Evolutionary conservation across 1,140 invertebrate species (phyloP), one percentile per base, ranked within the genome.

Genomic region (Pseudomyrmex gracilis): DNA sequence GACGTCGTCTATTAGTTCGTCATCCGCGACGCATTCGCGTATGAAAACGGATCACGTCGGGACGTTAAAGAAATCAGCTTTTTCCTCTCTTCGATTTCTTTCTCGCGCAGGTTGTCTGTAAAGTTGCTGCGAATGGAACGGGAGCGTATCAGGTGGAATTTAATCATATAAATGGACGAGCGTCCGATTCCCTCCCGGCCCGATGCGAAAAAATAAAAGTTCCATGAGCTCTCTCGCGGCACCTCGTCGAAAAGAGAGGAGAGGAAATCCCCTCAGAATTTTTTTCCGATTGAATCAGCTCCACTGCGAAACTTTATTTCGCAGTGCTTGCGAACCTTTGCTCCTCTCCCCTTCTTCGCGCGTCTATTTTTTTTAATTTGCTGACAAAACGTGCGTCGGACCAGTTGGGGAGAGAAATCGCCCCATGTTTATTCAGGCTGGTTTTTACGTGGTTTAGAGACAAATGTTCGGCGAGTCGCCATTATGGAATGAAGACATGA

Each of bases 141-240:
- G 53, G 57, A 71, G 73, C 61, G 87, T 90, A 89, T 89, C 87
- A 88, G 86, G 86, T 90, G 78, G 85, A 90, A 90, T 91, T 91
- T 90, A 90, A 91, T 91, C 90, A 88, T 90, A 89, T 85, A 91
- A 90, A 91, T 91, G 90, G 90, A 91, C 76, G 83, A 73, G 76
- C 84, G 87, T 85, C 82, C 88, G 61, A 55, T 68, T 47, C 73
- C 55, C 82, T 57, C 83, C 82, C 85, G 45, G 60, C 13, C 24
- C 55, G 57, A 78, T 71, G 73, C 43, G 49, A 84, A 89, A 80
- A 90, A 90, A 90, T 88, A 90, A 90, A 90, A 90, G 73, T 90
- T 90, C 73, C 47, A 47, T 76, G 63, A 34, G 34, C 34, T 34
- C 86, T 61, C 82, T 61, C 84, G 73, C 58, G 77, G 77, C 63